Percentiles rank a stretch among this genome's conserved stretches.
phyloP scores from a whole-genome alignment of 2,113 vertebrate genomes.

The Corythoichthys intestinalis region DNA sequence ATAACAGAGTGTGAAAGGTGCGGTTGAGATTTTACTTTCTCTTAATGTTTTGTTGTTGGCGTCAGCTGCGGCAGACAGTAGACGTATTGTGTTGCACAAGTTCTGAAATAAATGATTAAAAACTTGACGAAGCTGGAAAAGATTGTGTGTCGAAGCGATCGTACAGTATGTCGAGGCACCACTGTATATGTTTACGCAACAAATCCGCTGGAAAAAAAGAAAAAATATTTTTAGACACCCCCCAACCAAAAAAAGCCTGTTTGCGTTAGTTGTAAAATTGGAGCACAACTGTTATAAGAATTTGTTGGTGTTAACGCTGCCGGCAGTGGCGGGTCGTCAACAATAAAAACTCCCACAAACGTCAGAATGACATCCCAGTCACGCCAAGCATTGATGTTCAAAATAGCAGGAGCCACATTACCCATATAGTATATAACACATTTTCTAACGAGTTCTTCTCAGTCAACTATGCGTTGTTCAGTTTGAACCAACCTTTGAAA shows the following conservation, averaged over 20 bases:
- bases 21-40: no score
- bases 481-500: slow-evolving; percentile 86
- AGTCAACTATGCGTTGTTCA: not conserved
- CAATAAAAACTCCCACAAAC: slow-evolving; percentile 6
- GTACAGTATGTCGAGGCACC: no score
- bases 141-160: no score
- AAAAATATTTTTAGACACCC: not conserved
- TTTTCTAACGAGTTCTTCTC: not conserved
- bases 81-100: no score
- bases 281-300: not conserved
- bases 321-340: not conserved
- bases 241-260: not conserved
- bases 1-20: no score
- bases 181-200: not conserved
- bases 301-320: not conserved
- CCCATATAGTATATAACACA: not conserved
- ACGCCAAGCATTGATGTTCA: slow-evolving; percentile 4
- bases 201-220: not conserved
- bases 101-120: no score
- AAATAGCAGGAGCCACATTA: slow-evolving; percentile 3
- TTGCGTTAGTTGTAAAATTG: not conserved
- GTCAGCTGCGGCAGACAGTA: no score
- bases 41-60: no score
- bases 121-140: no score
- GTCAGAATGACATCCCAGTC: not conserved